phyloP scores from a whole-genome alignment of 2,888 invertebrate species.

The Gerris lacustris region DNA sequence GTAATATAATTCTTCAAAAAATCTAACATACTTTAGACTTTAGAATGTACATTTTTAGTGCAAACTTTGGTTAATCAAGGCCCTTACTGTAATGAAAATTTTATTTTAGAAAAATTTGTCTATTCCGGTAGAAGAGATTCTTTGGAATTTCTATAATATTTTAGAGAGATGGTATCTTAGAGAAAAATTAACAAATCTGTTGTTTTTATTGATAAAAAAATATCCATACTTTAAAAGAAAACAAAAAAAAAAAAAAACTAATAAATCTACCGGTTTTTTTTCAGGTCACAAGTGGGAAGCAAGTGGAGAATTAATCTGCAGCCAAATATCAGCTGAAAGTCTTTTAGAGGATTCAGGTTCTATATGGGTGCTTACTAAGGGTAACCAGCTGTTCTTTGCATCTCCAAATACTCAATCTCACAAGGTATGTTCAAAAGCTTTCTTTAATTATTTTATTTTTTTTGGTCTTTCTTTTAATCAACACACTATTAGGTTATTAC shows the following conservation, averaged over 20 bases:
- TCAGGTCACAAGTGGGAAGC: slow-evolving; percentile 31
- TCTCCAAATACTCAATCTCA: slow-evolving; percentile 35
- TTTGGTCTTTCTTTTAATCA: no score
- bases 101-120: no score
- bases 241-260: no score
- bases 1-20: slow-evolving; percentile 12
- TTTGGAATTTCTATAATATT: no score
- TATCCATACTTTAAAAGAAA: no score
- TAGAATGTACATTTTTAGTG: neutral
- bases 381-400: slow-evolving; percentile 31
- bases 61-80: no score
- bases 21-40: neutral
- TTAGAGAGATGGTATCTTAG: no score
- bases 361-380: slow-evolving; percentile 37
- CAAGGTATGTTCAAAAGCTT: slow-evolving; percentile 8
- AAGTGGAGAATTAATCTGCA: slow-evolving; percentile 29
- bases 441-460: neutral
- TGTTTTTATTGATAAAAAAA: no score
- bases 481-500: no score
- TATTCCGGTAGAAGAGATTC: no score
- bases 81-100: no score
- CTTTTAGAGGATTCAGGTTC: slow-evolving; percentile 35
- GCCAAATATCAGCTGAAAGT: slow-evolving; percentile 32
- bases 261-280: neutral
- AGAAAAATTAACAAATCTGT: no score